Evolutionary conservation across 1,140 invertebrate genomes (phyloP), one percentile per base, ranked within the genome.

Genomic region (Hycleus cichorii): DNA sequence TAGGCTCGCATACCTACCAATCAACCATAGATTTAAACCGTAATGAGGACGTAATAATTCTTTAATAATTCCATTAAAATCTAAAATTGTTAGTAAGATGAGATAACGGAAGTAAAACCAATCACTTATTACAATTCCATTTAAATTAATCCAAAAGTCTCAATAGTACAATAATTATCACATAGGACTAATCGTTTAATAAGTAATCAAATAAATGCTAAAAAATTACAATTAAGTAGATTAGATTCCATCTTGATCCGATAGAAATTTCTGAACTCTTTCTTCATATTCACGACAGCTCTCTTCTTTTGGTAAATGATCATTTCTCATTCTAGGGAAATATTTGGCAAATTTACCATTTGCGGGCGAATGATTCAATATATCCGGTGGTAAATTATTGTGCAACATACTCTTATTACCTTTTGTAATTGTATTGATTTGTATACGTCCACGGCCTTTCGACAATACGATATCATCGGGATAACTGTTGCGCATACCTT

Each of bases 401-500:
- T 73, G 18, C 18, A 18, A 18, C 18, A 18, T 67, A 58, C 77
- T 78, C n/a, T 74, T 73, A 64, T 76, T 79, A 0, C 77, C 76
- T 68, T 80, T 79, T n/a, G 76, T 75, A 39, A 74, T 74, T 0
- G 77, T 80, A 2, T 77, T 75, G 2, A 79, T 75, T 18, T 75
- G 75, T 7, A 80, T 69, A 54, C 76, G 75, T 0, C 77, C 75
- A 6, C 74, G 64, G 11, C 75, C 69, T 59, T 65, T 65, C 24
- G 63, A 63, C 9, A 67, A 42, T 3, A 69, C 62, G 4, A 75
- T 69, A 18, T 78, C 78, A 25, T 83, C 81, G 18, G 80, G 79
- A 59, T 83, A 80, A 45, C 72, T 69, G 59, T 78, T 83, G 26
- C 68, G 78, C 80, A 84, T 83, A 5, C 83, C 83, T 38, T 75